A percentile compares a stretch with the other conserved stretches of the same genome.
These are phyloP conservation scores for Strigamia transsilvanica DNA, from an alignment of 2,888 invertebrate species.

Conservation along the genomic window DNA sequence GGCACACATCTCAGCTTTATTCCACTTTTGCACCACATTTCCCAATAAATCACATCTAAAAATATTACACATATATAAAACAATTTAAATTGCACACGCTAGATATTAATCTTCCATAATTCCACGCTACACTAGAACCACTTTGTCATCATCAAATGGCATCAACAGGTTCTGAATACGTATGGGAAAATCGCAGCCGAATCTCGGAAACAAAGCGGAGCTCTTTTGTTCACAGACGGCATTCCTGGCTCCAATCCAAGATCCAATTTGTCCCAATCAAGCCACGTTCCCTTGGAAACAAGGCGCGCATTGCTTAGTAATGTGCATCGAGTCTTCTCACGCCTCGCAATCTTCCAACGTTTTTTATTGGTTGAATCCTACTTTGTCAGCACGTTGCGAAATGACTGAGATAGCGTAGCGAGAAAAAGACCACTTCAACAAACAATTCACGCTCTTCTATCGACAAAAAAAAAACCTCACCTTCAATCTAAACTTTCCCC, in stretches of 20 bases:
- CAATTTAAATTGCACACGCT: too few species aligned
- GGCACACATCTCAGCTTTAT: neutral
- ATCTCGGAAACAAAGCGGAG: neutral
- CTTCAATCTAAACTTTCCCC: constrained; percentile 1
- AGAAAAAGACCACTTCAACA: neutral
- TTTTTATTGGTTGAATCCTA: neutral
- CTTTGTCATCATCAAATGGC: neutral
- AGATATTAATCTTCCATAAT: too few species aligned
- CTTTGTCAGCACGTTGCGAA: constrained; percentile 8
- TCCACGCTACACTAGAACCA: neutral
- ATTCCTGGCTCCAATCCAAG: neutral
- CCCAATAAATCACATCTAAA: too few species aligned
- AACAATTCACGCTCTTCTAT: constrained; percentile 7
- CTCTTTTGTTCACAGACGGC: constrained; percentile 2
- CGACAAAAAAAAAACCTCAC: neutral
- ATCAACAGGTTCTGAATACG: constrained; percentile 2
- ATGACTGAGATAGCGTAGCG: neutral
- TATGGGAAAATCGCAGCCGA: neutral
- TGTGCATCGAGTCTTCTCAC: neutral
- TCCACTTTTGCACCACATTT: too few species aligned
- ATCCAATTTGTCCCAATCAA: constrained; percentile 8
- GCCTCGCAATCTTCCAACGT: constrained; percentile 8
- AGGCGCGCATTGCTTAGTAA: constrained; percentile 1
- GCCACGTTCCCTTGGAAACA: constrained; percentile 8
- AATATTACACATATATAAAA: too few species aligned